Base-by-base conservation (phyloP, 2,888 invertebrate genomes). In the Cerastoderma edule region DNA sequence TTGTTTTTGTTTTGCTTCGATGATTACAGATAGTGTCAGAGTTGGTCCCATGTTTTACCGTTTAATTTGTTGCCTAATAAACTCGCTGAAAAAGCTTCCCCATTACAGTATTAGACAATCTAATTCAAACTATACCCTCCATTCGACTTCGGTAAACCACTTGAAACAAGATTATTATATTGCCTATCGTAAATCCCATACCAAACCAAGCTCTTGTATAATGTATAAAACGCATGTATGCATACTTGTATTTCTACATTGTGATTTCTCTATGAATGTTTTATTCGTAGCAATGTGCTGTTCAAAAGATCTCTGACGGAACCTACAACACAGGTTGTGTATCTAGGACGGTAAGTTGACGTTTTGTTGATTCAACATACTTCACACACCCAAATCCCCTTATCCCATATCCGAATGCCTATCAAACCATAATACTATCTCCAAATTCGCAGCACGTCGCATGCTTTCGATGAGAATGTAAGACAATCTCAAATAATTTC, bases 211-310 rank as follows among this genome's bases (percentile, higher is more conserved):
- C 16, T 10, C 16, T 16, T 10, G 8, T 39, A 39, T 16, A 39
- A 16, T 16, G 39, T 10, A 10, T 16, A 39, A 39, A 8, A n/a
- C n/a, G n/a, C 39, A 8, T 39, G 39, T 39, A 10, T 16, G 16
- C 39, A 8, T 10, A 10, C 39, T 16, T 39, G 16, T 39, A 39
- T 16, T 39, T 39, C 39, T 10, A 10, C 16, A 39, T 16, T 10
- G 39, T 16, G 39, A 8, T 39, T 16, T 10, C 39, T 16, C 39
- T 39, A 8, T 39, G 8, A 8, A 39, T 16, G 2, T 53, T n/a
- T n/a, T n/a, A 53, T 53, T 57, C 33, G n/a, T n/a, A 57, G 57
- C n/a, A 28, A 28, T 57, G 57, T 57, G 57, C 33, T 3, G n/a
- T 57, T 5, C 57, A 57, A 22, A 57, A 57, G 27, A 22, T 53